These are phyloP conservation scores for Sebastes wilsoni DNA, from an alignment of 2,797 vertebrate genomes.

Conservation along the genomic window DNA sequence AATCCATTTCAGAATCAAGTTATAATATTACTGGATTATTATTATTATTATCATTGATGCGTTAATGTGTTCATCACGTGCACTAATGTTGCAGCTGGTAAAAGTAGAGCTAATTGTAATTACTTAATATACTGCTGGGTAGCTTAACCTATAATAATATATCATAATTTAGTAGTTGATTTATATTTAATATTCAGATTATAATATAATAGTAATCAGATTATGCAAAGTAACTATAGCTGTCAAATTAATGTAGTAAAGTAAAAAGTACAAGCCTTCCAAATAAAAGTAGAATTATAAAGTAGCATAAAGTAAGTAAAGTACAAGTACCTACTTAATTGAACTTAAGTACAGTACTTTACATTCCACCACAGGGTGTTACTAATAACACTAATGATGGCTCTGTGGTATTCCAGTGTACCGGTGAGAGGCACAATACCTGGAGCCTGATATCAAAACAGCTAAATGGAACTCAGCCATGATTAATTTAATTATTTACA, in stretches of 20 bases:
- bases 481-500: background rate
- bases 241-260: background rate
- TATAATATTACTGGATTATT: background rate
- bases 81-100: background rate
- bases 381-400: background rate
- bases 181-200: background rate
- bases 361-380: background rate
- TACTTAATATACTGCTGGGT: background rate
- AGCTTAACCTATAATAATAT: background rate
- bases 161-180: background rate
- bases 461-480: background rate
- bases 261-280: background rate
- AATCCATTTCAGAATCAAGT: background rate
- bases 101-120: background rate
- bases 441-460: background rate
- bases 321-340: background rate
- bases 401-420: background rate
- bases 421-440: background rate
- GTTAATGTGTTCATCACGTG: accelerated
- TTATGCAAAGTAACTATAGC: background rate
- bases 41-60: background rate
- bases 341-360: background rate
- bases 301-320: background rate
- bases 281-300: background rate
- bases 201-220: background rate